These are phyloP conservation scores for Drosophila orena DNA, from an alignment of 1,140 invertebrate species.

Conservation along the genomic window DNA sequence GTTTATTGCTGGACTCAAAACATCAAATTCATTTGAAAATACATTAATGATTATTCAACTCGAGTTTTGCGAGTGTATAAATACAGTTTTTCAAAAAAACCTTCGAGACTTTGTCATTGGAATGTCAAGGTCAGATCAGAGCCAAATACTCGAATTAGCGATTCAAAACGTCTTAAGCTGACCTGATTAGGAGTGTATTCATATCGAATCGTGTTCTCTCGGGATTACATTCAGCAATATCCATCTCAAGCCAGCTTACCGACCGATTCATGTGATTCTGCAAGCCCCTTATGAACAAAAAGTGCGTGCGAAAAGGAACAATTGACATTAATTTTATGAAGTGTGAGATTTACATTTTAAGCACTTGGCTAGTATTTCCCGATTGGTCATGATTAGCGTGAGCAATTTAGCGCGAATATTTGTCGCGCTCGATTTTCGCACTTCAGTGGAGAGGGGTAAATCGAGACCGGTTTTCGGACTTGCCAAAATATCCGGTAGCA, in stretches of 20 bases:
- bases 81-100: neutral
- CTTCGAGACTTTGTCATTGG: neutral
- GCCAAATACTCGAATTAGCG: constrained; percentile 12
- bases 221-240: constrained; percentile 24
- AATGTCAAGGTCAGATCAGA: constrained; percentile 8
- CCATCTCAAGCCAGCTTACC: constrained; percentile 21
- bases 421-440: constrained; percentile 31
- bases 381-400: constrained; percentile 56
- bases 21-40: neutral
- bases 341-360: constrained; percentile 46
- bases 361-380: constrained; percentile 37
- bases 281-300: neutral
- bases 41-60: neutral
- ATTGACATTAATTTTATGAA: constrained; percentile 38
- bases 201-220: constrained; percentile 16
- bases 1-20: too few relatives aligned
- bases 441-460: constrained; percentile 29
- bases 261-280: neutral
- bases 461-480: constrained; percentile 44
- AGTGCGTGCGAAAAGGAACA: constrained; percentile 38
- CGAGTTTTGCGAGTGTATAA: neutral
- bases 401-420: constrained; percentile 28
- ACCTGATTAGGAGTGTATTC: constrained; percentile 24
- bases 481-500: constrained; percentile 78
- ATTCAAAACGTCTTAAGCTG: constrained; percentile 4